Percentiles rank a stretch among this genome's conserved stretches.
phyloP scores from a whole-genome alignment of 2,113 vertebrate species.

The Anhinga rufa region DNA sequence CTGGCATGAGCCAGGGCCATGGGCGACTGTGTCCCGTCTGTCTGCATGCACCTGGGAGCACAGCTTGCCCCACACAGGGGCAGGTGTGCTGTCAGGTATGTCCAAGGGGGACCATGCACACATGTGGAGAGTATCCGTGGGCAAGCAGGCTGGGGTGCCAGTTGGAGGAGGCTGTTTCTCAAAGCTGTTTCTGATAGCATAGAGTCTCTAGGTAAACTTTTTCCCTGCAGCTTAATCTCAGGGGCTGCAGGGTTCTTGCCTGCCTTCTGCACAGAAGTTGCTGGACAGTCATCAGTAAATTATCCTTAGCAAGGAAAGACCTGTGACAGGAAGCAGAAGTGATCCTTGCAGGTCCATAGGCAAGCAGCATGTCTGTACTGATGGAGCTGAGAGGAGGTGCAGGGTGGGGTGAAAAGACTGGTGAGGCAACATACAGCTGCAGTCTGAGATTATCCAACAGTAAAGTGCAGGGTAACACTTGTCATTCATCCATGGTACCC shows the following conservation, averaged over 20 bases:
- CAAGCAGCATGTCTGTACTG: neutral
- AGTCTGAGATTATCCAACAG: neutral
- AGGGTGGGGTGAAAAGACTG: neutral
- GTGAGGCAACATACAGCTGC: neutral
- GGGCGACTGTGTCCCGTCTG: accelerated
- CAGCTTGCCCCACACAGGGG: accelerated
- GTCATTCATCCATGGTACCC: neutral
- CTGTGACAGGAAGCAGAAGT: neutral
- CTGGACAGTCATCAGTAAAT: neutral
- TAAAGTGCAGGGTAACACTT: neutral
- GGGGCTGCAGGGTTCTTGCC: neutral
- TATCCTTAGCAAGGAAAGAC: neutral
- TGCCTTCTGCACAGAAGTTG: neutral
- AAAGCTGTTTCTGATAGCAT: neutral
- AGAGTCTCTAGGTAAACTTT: neutral
- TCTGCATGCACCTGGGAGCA: accelerated
- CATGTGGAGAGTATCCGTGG: accelerated
- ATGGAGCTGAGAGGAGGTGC: neutral
- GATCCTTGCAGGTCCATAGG: neutral
- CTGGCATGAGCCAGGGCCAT: too few species aligned
- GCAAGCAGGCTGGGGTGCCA: accelerated
- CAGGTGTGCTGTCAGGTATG: accelerated
- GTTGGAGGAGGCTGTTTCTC: neutral
- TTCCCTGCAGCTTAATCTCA: neutral
- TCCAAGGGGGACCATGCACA: neutral